Base-by-base conservation (phyloP, 2,113 vertebrate genomes). In the Phodopus roborovskii region DNA sequence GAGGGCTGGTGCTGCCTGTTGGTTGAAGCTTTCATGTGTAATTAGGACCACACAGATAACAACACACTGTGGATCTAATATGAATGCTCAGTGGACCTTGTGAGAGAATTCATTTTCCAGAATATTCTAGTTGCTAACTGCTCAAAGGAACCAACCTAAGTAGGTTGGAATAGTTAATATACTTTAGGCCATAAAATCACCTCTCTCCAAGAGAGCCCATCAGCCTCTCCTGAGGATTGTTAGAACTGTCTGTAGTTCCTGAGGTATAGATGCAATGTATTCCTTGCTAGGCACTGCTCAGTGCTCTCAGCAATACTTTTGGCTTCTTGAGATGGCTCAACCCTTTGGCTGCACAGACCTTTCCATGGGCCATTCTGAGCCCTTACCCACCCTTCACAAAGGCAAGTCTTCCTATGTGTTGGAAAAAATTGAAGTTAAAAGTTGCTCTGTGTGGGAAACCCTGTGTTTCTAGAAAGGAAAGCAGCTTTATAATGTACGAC, bases 381-480 rank as follows among this genome's bases (percentile, higher is more conserved):
- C 45, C 64, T 85, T n/a, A 93, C 71, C 58, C 56, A 53, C 36
- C 62, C 39, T 71, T 81, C 66, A 94, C 68, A 88, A 95, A 91
- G 70, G 26, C 68, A 45, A 64, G 56, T 68, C 78, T 73, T 91
- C 60, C 95, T 95, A 45, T 56, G 83, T n/a, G 36, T 83, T 90
- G 84, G 70, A 91, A 93, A 82, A 95, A 89, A 92, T 92, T 95
- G 73, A 73, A 85, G 91, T 94, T 91, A 94, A 92, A 94, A 92
- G 62, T 84, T 94, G 3, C 78, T 86, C 50, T 45, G 22, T 83
- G 62, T 87, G 79, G 62, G 42, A 58, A 95, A 36, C 15, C 17
- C 86, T 73, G 0, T 45, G 75, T 39, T 70, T 94, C 64, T 10
- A 64, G n/a, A 48, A 88, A 83, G 66, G 86, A 96, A 96, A 20